phyloP scores from a whole-genome alignment of 2,113 vertebrate species.

The Clupea harengus region DNA sequence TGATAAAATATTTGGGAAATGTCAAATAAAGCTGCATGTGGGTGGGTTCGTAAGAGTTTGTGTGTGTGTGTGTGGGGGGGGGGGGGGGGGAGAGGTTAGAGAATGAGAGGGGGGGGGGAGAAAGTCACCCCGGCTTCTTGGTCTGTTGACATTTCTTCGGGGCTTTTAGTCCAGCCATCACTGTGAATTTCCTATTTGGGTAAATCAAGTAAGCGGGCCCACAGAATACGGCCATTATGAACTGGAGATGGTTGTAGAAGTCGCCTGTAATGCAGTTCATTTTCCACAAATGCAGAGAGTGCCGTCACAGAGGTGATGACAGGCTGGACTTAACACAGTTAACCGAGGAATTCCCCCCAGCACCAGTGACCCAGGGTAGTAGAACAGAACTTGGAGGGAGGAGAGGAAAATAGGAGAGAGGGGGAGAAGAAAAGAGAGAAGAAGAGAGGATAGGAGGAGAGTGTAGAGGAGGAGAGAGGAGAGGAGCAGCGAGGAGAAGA shows the following conservation, averaged over 20 bases:
- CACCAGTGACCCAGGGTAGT: not conserved
- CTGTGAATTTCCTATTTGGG: conserved; percentile 33
- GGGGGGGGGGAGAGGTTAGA: not conserved
- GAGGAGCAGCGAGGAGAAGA: not conserved
- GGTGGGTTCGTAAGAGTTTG: not conserved
- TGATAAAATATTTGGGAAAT: conserved; percentile 27
- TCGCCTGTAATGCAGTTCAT: conserved; percentile 32
- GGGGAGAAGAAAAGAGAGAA: not conserved
- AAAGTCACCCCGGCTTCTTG: conserved; percentile 8
- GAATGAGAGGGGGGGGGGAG: not conserved
- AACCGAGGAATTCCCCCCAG: conserved; percentile 29
- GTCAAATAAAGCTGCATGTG: not conserved
- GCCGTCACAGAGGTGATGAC: conserved; percentile 26
- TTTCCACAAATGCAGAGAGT: conserved; percentile 22
- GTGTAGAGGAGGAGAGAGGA: not conserved
- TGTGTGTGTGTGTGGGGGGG: not conserved
- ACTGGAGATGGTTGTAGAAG: conserved; percentile 26
- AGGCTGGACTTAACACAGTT: conserved; percentile 26
- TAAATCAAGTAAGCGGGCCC: conserved; percentile 28
- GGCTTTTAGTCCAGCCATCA: conserved; percentile 30
- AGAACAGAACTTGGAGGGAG: not conserved
- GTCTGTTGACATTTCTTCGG: conserved; percentile 39
- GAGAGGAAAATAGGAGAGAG: not conserved
- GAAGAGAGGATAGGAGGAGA: not conserved
- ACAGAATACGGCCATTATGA: conserved; percentile 19